Evolutionary conservation across 2,888 invertebrate species (phyloP), one percentile per base, ranked within the genome.

Genomic region (Nezara viridula): DNA sequence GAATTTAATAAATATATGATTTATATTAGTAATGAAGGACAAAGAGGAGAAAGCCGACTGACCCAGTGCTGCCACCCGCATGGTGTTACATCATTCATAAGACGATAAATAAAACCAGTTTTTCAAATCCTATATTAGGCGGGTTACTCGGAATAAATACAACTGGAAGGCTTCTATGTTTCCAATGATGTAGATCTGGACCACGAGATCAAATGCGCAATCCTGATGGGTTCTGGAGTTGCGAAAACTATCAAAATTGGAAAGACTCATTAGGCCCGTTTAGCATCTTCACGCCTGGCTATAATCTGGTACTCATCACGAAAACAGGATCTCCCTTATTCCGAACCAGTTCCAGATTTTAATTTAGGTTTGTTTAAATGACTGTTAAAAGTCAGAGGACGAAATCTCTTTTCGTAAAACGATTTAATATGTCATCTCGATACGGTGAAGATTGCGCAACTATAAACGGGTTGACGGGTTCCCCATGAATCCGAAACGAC

Each of bases 31-130:
- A n/a, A 81, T 44, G 81, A 81, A 81, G 81, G 81, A 81, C 81
- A 81, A 81, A 81, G 44, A 73, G 66, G 66, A 44, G 81, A 81
- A 81, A 81, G 81, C 81, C 81, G 44, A 47, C 44, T 81, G 81
- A 81, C 44, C 44, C 81, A 81, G 44, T 81, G 44, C 44, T 81
- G 81, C 81, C 81, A 81, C 81, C 81, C 81, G 81, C 81, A 81
- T 81, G 81, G 81, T 12, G 81, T 81, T 81, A 81, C 81, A 81
- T 81, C 81, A 81, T 81, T 81, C 81, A 37, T 81, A 81, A 81
- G 81, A 81, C 81, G 44, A 47, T 81, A 81, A 40, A 81, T 81
- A 81, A 47, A 81, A 81, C 81, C 81, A 81, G 81, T 81, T 81
- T 81, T 44, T 81, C 81, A 81, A 81, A 81, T 44, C 44, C 40